phyloP scores from a whole-genome alignment of 2,797 vertebrate genomes.

The Neopelma chrysocephalum region DNA sequence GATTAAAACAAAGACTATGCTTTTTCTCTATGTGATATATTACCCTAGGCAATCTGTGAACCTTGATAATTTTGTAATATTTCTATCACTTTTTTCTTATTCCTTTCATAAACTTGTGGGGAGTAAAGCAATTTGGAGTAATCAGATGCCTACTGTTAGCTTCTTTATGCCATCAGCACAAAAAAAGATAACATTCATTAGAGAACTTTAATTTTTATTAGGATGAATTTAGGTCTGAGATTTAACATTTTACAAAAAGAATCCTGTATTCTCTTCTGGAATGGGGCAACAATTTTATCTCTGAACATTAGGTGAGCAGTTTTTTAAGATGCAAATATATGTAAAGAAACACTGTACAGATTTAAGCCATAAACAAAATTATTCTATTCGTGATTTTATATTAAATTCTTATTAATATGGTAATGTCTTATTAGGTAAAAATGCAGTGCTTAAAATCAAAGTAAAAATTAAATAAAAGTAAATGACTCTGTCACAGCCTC shows the following conservation, averaged over 20 bases:
- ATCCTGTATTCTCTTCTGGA: background rate
- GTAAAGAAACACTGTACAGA: background rate
- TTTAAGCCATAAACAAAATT: background rate
- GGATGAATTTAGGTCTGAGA: background rate
- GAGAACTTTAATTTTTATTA: background rate
- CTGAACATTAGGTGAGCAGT: background rate
- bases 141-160: background rate
- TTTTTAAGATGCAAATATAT: background rate
- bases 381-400: background rate
- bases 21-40: background rate
- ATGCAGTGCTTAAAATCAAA: slow-evolving; percentile 1
- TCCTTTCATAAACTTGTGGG: background rate
- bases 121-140: background rate
- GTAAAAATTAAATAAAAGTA: slow-evolving; percentile 22
- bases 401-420: background rate
- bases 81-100: background rate
- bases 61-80: background rate
- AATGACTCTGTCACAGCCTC: background rate
- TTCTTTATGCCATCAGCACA: background rate
- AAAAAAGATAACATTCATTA: background rate
- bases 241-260: background rate
- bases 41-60: background rate
- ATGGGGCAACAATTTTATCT: background rate
- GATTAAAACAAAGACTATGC: background rate
- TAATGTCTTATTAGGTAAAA: background rate